Conservation (phyloP, 2,113 vertebrate genomes). For the Toxotes chatareus region DNA sequence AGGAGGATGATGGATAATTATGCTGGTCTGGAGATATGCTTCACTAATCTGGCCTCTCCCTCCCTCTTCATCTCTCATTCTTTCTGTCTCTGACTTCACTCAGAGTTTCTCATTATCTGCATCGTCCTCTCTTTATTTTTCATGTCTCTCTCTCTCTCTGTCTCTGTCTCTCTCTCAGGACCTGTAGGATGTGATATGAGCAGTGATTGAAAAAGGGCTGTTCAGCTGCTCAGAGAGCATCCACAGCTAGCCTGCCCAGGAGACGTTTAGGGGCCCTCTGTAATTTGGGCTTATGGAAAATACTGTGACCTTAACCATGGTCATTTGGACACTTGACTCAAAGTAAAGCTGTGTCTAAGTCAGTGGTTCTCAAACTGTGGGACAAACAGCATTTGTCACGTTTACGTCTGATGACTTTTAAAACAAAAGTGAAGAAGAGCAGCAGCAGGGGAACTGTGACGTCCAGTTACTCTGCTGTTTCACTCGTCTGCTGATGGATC, state of each 20-base stretch:
- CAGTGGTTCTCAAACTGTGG: no score
- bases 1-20: conserved; percentile 71
- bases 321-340: no score
- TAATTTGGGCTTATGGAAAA: no score
- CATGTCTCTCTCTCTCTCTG: background rate
- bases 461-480: background rate
- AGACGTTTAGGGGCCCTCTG: no score
- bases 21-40: conserved; percentile 54
- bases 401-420: background rate
- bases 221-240: no score
- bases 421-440: background rate
- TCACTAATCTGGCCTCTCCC: conserved; percentile 55
- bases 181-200: conserved; percentile 49
- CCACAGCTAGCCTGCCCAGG: no score
- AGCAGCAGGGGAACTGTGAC: background rate
- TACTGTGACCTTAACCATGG: no score
- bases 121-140: conserved; percentile 1
- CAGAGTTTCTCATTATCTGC: conserved; percentile 59
- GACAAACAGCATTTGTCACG: background rate
- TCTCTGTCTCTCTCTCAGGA: conserved; percentile 10
- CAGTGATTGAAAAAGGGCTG: conserved; percentile 28
- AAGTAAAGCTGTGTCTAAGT: no score
- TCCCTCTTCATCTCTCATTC: conserved; percentile 31
- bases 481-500: background rate
- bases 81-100: conserved; percentile 26